A percentile compares a stretch with the other conserved stretches of the same genome.
These are phyloP conservation scores for Melinopterus prodromus DNA, from an alignment of 2,888 invertebrate species.

Conservation along the genomic window DNA sequence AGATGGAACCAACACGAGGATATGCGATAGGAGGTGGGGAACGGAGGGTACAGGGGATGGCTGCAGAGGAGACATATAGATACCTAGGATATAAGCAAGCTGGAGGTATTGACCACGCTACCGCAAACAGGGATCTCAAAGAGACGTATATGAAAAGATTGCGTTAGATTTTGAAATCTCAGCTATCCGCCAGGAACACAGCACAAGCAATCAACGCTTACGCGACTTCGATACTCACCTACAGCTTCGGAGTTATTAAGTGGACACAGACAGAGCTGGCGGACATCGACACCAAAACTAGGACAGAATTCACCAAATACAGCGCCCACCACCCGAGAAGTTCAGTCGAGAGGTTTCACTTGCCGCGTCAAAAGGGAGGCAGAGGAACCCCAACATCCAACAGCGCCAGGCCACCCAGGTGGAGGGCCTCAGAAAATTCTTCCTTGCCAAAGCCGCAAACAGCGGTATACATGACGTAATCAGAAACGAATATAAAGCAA, in stretches of 20 bases:
- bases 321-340: slow-evolving; percentile 26
- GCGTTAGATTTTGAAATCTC: too few relatives aligned
- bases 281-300: too few relatives aligned
- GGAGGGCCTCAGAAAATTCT: slow-evolving; percentile 12
- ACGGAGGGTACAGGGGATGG: too few relatives aligned
- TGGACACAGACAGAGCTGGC: too few relatives aligned
- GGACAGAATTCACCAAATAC: slow-evolving; percentile 18
- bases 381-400: slow-evolving; percentile 21
- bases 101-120: too few relatives aligned
- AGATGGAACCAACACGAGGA: too few relatives aligned
- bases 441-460: slow-evolving; percentile 5
- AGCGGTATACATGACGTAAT: slow-evolving; percentile 12
- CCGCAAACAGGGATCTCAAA: too few relatives aligned
- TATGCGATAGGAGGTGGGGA: too few relatives aligned
- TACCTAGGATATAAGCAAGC: too few relatives aligned
- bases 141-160: too few relatives aligned
- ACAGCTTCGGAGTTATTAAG: slow-evolving; percentile 17
- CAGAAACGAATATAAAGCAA: not conserved
- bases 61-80: not conserved
- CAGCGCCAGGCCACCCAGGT: slow-evolving; percentile 10
- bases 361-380: slow-evolving; percentile 21
- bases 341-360: slow-evolving; percentile 26
- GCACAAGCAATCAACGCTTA: too few relatives aligned
- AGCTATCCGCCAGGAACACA: too few relatives aligned
- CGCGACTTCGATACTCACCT: not conserved